These are phyloP conservation scores for Antrozous pallidus DNA, from an alignment of 2,797 vertebrate species.

Conservation along the genomic window DNA sequence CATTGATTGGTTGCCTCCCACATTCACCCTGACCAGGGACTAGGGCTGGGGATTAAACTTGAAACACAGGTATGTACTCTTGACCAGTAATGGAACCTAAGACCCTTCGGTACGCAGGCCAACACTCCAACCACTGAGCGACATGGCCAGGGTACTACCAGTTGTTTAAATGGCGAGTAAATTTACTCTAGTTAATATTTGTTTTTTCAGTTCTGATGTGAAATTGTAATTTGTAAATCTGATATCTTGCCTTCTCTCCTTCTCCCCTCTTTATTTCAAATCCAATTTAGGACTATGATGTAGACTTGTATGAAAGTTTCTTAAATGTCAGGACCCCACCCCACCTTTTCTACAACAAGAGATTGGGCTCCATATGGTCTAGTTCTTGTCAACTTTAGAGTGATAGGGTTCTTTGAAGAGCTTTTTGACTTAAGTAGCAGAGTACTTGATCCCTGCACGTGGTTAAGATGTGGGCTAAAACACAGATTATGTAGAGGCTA, in stretches of 20 bases:
- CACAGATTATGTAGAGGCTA: background rate
- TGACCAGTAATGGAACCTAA: no score
- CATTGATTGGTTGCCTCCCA: no score
- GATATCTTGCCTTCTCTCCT: background rate
- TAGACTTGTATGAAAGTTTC: background rate
- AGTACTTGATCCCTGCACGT: background rate
- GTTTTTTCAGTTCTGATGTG: conserved; percentile 7
- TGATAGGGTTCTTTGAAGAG: background rate
- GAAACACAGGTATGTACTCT: no score
- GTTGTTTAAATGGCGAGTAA: background rate
- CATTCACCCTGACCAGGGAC: no score
- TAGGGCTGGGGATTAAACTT: no score
- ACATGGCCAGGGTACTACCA: background rate
- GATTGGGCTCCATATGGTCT: background rate
- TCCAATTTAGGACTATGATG: background rate
- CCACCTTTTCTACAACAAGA: background rate
- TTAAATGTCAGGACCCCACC: background rate
- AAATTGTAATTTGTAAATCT: conserved; percentile 44
- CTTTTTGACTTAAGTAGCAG: background rate
- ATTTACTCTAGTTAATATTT: background rate
- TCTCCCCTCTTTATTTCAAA: background rate
- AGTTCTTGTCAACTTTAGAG: background rate
- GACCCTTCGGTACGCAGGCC: no score
- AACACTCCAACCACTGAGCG: no score
- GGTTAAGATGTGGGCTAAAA: conserved; percentile 9